Base-by-base conservation (phyloP, 1,140 invertebrate species). In the Macrosteles quadrilineatus region DNA sequence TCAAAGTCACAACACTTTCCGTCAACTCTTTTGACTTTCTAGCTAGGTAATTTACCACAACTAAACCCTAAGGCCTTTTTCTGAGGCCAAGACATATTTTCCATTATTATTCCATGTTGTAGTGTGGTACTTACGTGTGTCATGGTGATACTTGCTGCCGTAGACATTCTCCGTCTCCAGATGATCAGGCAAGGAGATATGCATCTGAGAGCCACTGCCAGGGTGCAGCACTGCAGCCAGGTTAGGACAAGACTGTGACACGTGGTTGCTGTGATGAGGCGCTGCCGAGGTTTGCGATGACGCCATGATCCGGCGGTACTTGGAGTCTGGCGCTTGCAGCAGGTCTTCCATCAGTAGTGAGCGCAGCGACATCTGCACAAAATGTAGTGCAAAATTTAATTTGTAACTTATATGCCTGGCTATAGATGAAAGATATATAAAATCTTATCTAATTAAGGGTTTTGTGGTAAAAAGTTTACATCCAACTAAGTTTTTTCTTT, bases 281-380 rank as follows among this genome's bases (percentile, higher is more conserved):
- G 80, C 80, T 25, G 81, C 78, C 14, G 79, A 80, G 0, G 81
- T 80, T 17, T 83, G 83, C 0, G 87, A 85, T 0, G 92, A 95
- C 32, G 91, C 86, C 81, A 95, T 89, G 85, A 96, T 89, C 76
- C 87, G 88, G 19, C 93, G 85, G 80, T 95, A 91, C 68, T 87
- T 88, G 0, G 93, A 93, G 25, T 89, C 87, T 25, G 86, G 83
- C 1, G 90, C 86, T 74, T 91, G 89, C 0, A 93, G 84, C 14
- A 96, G 81, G 82, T 97, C 94, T 81, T 96, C 93, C 91, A 97
- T 94, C 0, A 92, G 82, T 0, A 97, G 84, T 0, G 93, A 93
- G 45, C 90, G 86, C 1, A 97, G 81, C 0, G 91, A 90, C 0
- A 97, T 86, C 82, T 89, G 32, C n/a, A n/a, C n/a, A n/a, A n/a